Evolutionary conservation across 2,113 vertebrate genomes (phyloP).

Genomic region (Glaucidium brasilianum): DNA sequence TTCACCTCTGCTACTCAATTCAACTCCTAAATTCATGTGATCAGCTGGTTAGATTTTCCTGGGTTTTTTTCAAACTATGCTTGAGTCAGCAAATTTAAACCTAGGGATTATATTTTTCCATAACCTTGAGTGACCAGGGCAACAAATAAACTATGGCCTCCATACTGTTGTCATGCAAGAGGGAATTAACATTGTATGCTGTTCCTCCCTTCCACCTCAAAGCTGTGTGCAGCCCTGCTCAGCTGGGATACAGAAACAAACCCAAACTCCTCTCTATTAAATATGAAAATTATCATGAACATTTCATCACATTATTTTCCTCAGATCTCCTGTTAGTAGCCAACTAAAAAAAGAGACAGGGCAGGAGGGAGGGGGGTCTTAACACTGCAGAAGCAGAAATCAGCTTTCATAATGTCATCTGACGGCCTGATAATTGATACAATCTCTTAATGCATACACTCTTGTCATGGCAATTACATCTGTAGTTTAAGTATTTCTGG

Average conservation of each 20-base stretch:
- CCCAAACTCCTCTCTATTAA: not conserved
- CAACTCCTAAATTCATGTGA: not conserved
- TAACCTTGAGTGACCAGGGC: not conserved
- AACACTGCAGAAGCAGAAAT: not conserved
- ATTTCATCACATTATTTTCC: not conserved
- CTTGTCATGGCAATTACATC: not conserved
- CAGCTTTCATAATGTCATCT: not conserved
- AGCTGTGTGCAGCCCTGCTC: not conserved
- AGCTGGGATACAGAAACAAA: not conserved
- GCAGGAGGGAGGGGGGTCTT: not conserved
- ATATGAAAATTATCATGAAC: not conserved
- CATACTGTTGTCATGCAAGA: not conserved
- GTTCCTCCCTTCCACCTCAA: not conserved
- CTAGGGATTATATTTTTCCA: not conserved
- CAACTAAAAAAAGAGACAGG: not conserved
- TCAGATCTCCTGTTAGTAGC: not conserved
- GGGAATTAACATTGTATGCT: not conserved
- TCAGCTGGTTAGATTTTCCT: not conserved
- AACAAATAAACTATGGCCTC: not conserved
- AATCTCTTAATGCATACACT: not conserved
- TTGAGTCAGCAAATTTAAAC: not conserved
- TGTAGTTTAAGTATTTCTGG: constrained; percentile 8
- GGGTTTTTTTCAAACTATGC: not conserved
- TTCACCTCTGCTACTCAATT: not conserved
- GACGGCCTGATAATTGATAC: not conserved